Evolutionary conservation across 2,888 invertebrate species (phyloP).

Genomic region (Nomada ferruginata): DNA sequence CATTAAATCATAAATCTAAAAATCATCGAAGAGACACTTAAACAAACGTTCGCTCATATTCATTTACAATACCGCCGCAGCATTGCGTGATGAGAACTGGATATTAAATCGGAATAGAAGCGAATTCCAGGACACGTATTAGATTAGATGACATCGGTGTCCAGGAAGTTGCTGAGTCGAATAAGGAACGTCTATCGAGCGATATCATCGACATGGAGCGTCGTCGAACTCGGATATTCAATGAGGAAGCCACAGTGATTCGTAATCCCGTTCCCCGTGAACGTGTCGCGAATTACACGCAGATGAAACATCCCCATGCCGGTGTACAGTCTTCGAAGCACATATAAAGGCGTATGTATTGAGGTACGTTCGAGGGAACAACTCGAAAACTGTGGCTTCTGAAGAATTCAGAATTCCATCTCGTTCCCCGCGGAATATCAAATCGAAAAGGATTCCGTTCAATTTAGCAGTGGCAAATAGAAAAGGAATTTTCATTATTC

Average conservation of each 20-base stretch:
- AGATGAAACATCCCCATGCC: constrained; percentile 15
- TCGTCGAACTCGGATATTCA: constrained; percentile 38
- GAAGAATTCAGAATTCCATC: not conserved
- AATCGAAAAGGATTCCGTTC: constrained; percentile 3
- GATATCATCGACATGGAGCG: constrained; percentile 22
- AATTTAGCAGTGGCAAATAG: too few species aligned
- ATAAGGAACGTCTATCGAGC: constrained; percentile 15
- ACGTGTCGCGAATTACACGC: constrained; percentile 51
- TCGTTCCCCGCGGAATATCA: not conserved
- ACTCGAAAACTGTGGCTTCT: constrained; percentile 3
- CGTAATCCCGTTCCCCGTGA: constrained; percentile 28
- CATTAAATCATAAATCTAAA: too few species aligned
- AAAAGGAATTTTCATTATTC: not conserved
- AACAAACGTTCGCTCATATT: not conserved
- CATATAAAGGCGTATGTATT: not conserved
- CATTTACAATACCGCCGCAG: too few species aligned
- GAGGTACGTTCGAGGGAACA: not conserved
- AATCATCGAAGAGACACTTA: too few species aligned
- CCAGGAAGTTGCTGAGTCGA: constrained; percentile 23
- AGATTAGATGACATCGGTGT: constrained; percentile 5
- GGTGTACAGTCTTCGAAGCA: not conserved
- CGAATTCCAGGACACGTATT: not conserved
- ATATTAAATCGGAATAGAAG: not conserved
- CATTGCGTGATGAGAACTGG: not conserved
- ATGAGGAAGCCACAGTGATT: constrained; percentile 51